Evolutionary conservation across 2,113 vertebrate species (phyloP).

Genomic region (Fulmarus glacialis): DNA sequence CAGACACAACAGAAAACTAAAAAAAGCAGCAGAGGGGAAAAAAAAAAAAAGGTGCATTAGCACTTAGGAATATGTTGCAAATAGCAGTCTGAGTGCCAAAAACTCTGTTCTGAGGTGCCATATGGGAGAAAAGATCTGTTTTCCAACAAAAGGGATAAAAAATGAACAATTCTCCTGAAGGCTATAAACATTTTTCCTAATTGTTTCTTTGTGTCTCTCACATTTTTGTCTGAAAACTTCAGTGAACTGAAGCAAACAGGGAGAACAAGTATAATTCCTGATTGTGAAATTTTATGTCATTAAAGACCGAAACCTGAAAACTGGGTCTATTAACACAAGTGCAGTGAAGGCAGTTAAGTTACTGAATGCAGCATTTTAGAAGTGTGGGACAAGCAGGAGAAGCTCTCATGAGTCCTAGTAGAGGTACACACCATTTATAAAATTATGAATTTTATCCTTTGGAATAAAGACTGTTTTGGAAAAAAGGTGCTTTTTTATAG

Average conservation of each 20-base stretch:
- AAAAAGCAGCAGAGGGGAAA: not conserved
- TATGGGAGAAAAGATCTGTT: conserved; percentile 27
- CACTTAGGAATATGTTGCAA: not conserved
- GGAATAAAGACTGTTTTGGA: not conserved
- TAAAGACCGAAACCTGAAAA: not conserved
- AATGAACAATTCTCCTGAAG: not conserved
- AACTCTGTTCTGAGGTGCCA: not conserved
- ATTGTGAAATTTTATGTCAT: not conserved
- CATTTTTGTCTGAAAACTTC: not conserved
- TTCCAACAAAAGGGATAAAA: not conserved
- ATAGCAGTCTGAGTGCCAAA: not conserved
- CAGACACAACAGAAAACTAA: not conserved
- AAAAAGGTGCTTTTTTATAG: not conserved
- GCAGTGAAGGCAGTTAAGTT: not conserved
- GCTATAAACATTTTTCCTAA: not conserved
- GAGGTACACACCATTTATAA: not conserved
- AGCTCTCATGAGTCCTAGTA: not conserved
- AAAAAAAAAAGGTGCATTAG: not conserved
- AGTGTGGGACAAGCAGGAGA: not conserved
- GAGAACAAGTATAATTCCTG: not conserved
- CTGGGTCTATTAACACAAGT: not conserved
- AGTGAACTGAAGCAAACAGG: not conserved
- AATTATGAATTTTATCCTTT: not conserved
- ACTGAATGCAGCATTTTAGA: not conserved
- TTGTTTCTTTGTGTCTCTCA: not conserved